Percentiles rank a stretch among this genome's conserved stretches.
phyloP scores from a whole-genome alignment of 2,113 vertebrate species.

The Calonectris borealis region DNA sequence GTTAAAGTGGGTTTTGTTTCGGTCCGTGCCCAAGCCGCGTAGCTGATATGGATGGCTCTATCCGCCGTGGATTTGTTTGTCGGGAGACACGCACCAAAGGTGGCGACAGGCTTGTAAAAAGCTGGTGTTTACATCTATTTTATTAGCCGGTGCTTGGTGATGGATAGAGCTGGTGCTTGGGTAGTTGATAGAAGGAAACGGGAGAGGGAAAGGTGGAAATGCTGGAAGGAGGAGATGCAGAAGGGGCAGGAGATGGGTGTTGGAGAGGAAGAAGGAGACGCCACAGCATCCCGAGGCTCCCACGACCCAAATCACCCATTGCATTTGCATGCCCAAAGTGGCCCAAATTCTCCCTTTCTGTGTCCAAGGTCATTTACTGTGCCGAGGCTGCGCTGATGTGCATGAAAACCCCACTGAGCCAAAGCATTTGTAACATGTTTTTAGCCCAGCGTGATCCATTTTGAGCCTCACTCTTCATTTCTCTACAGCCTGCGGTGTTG shows the following conservation, averaged over 20 bases:
- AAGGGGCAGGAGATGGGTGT: background rate
- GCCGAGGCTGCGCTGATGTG: fast-evolving
- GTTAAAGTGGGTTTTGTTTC: background rate
- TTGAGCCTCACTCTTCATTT: background rate
- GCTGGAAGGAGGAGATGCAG: background rate
- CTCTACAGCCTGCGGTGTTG: fast-evolving
- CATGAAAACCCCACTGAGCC: background rate
- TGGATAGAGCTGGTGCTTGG: background rate
- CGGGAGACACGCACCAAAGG: fast-evolving
- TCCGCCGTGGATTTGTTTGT: fast-evolving
- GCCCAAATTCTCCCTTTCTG: background rate
- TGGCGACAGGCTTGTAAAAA: background rate
- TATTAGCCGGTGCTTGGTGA: background rate
- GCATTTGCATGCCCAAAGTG: background rate
- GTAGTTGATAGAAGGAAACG: fast-evolving
- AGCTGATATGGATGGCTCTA: background rate
- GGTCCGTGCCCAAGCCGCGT: fast-evolving
- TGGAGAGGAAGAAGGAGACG: background rate
- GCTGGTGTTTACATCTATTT: background rate
- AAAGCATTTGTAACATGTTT: fast-evolving
- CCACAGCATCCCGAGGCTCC: fast-evolving
- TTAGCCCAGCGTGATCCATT: background rate
- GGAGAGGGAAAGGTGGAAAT: background rate
- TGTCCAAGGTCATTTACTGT: fast-evolving
- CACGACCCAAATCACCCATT: fast-evolving